Conservation (phyloP, 2,888 invertebrate species). For the Patella depressa region DNA sequence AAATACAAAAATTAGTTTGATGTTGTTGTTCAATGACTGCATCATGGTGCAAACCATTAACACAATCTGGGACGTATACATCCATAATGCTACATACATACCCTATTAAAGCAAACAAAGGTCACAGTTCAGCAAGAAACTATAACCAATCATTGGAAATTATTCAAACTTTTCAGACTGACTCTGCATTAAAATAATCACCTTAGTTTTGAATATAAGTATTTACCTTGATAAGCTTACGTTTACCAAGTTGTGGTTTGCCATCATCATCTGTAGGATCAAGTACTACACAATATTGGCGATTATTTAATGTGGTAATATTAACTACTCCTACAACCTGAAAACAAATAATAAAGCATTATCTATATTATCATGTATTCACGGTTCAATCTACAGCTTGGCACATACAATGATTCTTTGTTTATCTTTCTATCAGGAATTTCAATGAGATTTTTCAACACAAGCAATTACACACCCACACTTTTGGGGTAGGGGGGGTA, state of each 20-base stretch:
- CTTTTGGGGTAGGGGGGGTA: not conserved
- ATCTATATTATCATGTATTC: not conserved
- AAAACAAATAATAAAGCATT: conserved; percentile 11
- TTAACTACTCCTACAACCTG: conserved; percentile 71
- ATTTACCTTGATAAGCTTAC: conserved; percentile 71
- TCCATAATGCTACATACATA: too few species aligned
- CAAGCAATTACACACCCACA: not conserved
- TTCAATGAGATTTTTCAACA: too few species aligned
- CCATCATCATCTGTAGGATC: conserved; percentile 71
- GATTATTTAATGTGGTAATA: conserved; percentile 73
- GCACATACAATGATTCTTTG: not conserved
- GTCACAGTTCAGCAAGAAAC: too few species aligned
- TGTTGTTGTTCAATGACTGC: not conserved
- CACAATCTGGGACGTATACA: too few species aligned
- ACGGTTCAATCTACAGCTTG: not conserved
- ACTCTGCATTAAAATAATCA: not conserved
- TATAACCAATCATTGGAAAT: too few species aligned
- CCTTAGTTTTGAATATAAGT: not conserved
- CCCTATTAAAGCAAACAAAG: too few species aligned
- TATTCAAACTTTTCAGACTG: not conserved
- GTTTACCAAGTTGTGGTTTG: conserved; percentile 72
- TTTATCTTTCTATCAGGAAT: too few species aligned
- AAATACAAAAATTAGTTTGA: not conserved
- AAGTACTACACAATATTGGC: conserved; percentile 73
- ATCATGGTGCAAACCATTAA: too few species aligned